Evolutionary conservation across 2,797 vertebrate species (phyloP).

Genomic region (Acanthis flammea): DNA sequence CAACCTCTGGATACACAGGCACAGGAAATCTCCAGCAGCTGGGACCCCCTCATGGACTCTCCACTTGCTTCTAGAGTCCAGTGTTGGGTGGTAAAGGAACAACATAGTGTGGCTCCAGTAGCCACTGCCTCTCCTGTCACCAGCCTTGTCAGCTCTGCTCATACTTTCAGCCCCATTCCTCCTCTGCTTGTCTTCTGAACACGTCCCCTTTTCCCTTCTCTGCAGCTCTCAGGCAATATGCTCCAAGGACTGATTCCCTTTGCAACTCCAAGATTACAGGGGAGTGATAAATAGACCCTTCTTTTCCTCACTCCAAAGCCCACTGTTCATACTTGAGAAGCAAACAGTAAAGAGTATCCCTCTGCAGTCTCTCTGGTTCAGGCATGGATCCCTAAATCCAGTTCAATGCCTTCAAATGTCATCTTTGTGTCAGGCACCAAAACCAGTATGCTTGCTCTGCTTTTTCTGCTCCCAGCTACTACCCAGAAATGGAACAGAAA

Average conservation of each 20-base stretch:
- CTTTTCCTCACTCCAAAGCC: background rate
- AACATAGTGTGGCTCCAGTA: rapidly evolving
- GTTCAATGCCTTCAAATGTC: background rate
- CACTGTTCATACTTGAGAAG: background rate
- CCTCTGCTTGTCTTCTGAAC: background rate
- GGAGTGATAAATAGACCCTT: background rate
- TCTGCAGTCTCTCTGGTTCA: background rate
- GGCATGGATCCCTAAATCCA: background rate
- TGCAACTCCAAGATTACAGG: background rate
- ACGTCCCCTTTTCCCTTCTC: rapidly evolving
- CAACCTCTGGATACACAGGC: background rate
- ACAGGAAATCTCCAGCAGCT: background rate
- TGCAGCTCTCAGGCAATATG: background rate
- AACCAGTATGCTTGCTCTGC: background rate
- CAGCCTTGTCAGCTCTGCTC: background rate
- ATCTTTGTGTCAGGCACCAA: background rate
- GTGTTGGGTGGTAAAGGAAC: background rate
- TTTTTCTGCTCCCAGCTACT: background rate
- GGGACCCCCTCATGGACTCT: background rate
- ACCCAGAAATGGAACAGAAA: background rate
- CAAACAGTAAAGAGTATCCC: background rate
- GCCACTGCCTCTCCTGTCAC: background rate
- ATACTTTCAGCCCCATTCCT: background rate
- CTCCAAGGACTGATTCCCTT: background rate
- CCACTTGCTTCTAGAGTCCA: background rate